Evolutionary conservation across 2,113 vertebrate species (phyloP).

Genomic region (Cynopterus brachyotis): DNA sequence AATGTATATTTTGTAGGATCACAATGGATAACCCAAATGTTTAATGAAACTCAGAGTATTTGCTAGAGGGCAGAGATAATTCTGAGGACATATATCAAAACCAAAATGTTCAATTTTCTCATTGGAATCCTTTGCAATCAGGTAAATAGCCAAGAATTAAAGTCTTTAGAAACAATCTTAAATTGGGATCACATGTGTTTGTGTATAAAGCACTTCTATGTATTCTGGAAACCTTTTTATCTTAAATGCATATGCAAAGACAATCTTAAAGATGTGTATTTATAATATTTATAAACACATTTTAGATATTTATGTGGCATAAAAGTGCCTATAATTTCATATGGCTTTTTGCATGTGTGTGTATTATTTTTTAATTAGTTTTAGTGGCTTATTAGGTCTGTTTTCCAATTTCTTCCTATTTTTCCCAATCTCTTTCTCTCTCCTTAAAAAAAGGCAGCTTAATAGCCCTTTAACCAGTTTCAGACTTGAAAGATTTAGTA

Average conservation of each 20-base stretch:
- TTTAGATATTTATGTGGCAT: background rate
- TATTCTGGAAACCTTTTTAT: background rate
- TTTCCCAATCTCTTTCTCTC: background rate
- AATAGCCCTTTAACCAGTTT: constrained; percentile 75
- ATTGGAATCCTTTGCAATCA: constrained; percentile 36
- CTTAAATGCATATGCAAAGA: background rate
- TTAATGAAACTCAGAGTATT: background rate
- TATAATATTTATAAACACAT: background rate
- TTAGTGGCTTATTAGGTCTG: constrained; percentile 42
- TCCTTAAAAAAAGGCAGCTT: constrained; percentile 49
- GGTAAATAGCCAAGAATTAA: constrained; percentile 13
- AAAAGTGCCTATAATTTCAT: background rate
- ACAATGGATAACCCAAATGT: background rate
- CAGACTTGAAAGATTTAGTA: constrained; percentile 74
- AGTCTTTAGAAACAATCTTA: constrained; percentile 18
- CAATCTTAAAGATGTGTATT: background rate
- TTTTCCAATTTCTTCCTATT: background rate
- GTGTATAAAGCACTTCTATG: background rate
- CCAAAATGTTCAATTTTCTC: background rate
- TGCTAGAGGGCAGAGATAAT: constrained; percentile 26
- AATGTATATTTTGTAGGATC: background rate
- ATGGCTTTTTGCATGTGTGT: background rate
- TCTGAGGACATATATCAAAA: constrained; percentile 2
- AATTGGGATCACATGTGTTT: background rate
- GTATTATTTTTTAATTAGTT: constrained; percentile 65